Evolutionary conservation across 2,797 vertebrate genomes (phyloP).

Genomic region (Amblyraja radiata): DNA sequence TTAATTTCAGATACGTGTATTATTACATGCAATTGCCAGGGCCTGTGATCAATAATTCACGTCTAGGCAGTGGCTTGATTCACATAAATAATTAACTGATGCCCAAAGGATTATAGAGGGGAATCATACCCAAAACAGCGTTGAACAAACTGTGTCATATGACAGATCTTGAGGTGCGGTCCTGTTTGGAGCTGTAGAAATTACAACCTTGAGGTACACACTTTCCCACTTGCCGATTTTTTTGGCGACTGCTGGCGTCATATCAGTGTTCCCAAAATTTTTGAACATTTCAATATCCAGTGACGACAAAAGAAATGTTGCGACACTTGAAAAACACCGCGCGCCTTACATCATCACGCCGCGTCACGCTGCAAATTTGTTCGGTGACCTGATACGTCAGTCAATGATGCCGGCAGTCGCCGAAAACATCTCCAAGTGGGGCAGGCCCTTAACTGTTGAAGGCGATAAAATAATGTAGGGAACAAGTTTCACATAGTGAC

Average conservation of each 20-base stretch:
- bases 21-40: background rate
- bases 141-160: background rate
- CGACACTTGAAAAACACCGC: no score
- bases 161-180: background rate
- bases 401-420: no score
- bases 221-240: no score
- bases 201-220: background rate
- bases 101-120: background rate
- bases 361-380: no score
- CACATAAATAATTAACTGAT: conserved; percentile 17
- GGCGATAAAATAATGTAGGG: background rate
- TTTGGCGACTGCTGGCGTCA: no score
- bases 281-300: no score
- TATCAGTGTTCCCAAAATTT: no score
- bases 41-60: background rate
- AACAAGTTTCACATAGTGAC: background rate
- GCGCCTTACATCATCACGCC: no score
- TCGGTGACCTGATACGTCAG: no score
- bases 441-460: background rate
- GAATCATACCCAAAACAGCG: background rate
- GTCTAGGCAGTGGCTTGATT: background rate
- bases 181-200: background rate
- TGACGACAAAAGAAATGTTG: no score
- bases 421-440: no score
- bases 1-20: background rate